These are phyloP conservation scores for Xylota segnis DNA, from an alignment of 2,888 invertebrate species.

Conservation along the genomic window DNA sequence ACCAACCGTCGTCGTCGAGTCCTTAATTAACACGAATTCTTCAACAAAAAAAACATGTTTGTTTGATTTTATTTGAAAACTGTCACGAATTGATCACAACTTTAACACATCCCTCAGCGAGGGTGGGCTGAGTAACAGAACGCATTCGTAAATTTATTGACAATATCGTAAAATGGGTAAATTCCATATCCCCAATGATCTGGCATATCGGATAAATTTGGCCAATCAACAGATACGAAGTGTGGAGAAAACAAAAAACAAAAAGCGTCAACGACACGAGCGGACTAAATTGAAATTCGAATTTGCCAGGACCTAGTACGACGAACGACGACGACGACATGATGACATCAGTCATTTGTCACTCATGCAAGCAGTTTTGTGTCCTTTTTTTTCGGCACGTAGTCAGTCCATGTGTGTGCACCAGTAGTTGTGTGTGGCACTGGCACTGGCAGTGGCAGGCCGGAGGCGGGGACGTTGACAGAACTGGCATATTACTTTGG, in stretches of 20 bases:
- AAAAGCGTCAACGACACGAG: constrained; percentile 21
- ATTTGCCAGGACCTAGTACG: constrained; percentile 27
- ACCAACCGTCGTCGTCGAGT: background rate
- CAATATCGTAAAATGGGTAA: constrained; percentile 62
- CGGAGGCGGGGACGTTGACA: background rate
- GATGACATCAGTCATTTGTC: constrained; percentile 51
- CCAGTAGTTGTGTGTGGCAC: no score
- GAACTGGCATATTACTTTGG: constrained; percentile 1
- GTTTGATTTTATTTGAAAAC: constrained; percentile 53
- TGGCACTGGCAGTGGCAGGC: background rate
- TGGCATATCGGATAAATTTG: constrained; percentile 75
- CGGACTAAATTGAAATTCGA: constrained; percentile 36
- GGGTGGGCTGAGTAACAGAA: background rate
- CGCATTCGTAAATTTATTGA: constrained; percentile 52
- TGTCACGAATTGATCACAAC: constrained; percentile 56
- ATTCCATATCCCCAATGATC: constrained; percentile 66
- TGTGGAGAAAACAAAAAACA: no score
- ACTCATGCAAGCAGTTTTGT: constrained; percentile 31
- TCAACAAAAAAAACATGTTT: constrained; percentile 28
- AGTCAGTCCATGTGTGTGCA: no score
- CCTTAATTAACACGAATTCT: constrained; percentile 41
- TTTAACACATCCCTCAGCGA: constrained; percentile 6
- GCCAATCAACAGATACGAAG: constrained; percentile 65
- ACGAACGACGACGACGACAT: constrained; percentile 22
- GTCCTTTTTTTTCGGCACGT: constrained; percentile 35